Evolutionary conservation across 2,113 vertebrate species (phyloP).

Genomic region (Cariama cristata): DNA sequence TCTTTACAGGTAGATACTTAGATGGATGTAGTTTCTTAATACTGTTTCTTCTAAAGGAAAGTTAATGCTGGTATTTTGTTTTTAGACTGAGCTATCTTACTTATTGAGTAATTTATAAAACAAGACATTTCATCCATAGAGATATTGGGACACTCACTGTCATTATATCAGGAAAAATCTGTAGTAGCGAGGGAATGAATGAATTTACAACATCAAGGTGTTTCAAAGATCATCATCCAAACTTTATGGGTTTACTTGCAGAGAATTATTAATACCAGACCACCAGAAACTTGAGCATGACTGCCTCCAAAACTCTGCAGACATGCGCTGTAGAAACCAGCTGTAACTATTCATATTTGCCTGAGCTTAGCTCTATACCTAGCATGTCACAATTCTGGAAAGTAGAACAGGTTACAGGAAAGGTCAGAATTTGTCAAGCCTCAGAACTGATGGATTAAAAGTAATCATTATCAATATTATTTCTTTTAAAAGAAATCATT

Average conservation of each 20-base stretch:
- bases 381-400: conserved; percentile 14
- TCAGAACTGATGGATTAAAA: neutral
- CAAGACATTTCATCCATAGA: neutral
- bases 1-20: neutral
- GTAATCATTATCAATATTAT: neutral
- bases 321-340: neutral
- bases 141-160: neutral
- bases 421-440: conserved; percentile 18
- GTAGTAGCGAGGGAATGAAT: rapidly evolving
- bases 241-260: neutral
- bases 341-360: neutral
- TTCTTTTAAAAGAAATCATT: neutral
- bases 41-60: neutral
- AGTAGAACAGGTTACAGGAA: neutral
- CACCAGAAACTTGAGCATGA: neutral
- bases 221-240: neutral
- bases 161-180: neutral
- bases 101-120: neutral
- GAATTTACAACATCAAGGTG: neutral
- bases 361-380: conserved; percentile 20
- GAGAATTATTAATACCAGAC: neutral
- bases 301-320: neutral
- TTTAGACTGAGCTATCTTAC: neutral
- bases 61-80: neutral
- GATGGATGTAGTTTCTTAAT: neutral